Evolutionary conservation across 2,888 invertebrate genomes (phyloP), one percentile per base, ranked within the genome.

Genomic region (Cerastis rubricosa): DNA sequence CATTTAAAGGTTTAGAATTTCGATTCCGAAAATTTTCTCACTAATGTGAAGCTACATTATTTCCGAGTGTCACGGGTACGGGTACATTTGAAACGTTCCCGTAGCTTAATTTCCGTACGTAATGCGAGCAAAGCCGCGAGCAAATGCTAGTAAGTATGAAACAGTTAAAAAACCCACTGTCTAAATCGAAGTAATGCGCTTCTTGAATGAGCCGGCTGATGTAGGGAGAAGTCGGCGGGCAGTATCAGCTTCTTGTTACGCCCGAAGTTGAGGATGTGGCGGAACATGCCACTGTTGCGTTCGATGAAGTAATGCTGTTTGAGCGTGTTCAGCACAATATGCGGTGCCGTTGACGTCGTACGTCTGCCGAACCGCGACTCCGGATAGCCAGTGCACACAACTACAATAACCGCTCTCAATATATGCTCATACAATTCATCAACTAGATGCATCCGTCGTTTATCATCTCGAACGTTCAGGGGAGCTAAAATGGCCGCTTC

Each of bases 231-330:
- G 93, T 98, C 98, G 43, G 98, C 98, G 0, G 99, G 99, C 89
- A 99, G 97, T 82, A 99, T 97, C 73, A 99, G 97, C 89, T 98
- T 98, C 80, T 98, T 98, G 94, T 99, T 99, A 90, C 99, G 97
- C 97, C 99, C 98, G 94, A 99, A 99, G 97, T 99, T 99, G 84
- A 99, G 97, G 91, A 99, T 99, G 94, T 99, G 99, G 40, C 99
- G 98, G 97, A 99, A 99, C 98, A 99, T 99, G 87, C 98, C 98
- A 5, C 99, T 99, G 93, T 99, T 99, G 69, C 99, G 97, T 97
- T 99, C 99, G 90, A 99, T 99, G 97, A 99, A 99, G 95, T 99
- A 99, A 94, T 99, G 99, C 93, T 99, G 99, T 95, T 99, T 99
- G 87, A 99, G 96, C 8, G 99, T 99, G 94, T 99, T 99, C 94